These are phyloP conservation scores for Apostichopus californicus DNA, from an alignment of 35 echinoderm and acorn worm genomes.

Conservation along the genomic window DNA sequence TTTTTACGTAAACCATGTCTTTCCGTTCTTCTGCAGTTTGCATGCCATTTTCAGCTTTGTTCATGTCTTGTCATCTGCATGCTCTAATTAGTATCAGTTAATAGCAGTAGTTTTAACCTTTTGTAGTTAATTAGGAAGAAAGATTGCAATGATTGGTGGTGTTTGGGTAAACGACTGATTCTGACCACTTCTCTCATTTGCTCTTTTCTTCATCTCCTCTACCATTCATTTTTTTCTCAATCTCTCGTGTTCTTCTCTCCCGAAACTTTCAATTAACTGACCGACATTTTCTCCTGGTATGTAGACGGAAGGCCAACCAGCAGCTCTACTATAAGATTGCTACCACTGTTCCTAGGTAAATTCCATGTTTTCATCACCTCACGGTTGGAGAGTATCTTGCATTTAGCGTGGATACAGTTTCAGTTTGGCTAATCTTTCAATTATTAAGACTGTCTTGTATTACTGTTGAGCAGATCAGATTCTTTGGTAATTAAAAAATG, in stretches of 20 bases:
- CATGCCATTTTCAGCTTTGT: too few species aligned
- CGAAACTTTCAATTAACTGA: constrained; percentile 58
- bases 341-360: constrained; percentile 76
- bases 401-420: not conserved
- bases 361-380: constrained; percentile 39
- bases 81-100: too few species aligned
- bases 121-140: too few species aligned
- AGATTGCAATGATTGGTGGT: too few species aligned
- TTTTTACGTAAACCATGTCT: too few species aligned
- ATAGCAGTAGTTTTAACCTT: too few species aligned
- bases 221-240: not conserved
- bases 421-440: not conserved
- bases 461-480: too few species aligned
- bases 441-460: too few species aligned
- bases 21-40: too few species aligned
- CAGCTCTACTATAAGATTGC: constrained; percentile 86
- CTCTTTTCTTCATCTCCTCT: constrained; percentile 28
- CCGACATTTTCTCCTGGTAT: constrained; percentile 37
- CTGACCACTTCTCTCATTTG: constrained; percentile 16
- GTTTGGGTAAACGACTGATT: not conserved
- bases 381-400: constrained; percentile 6
- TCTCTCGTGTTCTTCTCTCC: constrained; percentile 41
- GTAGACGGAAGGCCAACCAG: constrained; percentile 76
- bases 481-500: too few species aligned
- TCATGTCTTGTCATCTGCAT: too few species aligned